Evolutionary conservation across 64 coral and sea anemone genomes (phyloP), one percentile per base, ranked within the genome.

Genomic region (Montipora sp.): DNA sequence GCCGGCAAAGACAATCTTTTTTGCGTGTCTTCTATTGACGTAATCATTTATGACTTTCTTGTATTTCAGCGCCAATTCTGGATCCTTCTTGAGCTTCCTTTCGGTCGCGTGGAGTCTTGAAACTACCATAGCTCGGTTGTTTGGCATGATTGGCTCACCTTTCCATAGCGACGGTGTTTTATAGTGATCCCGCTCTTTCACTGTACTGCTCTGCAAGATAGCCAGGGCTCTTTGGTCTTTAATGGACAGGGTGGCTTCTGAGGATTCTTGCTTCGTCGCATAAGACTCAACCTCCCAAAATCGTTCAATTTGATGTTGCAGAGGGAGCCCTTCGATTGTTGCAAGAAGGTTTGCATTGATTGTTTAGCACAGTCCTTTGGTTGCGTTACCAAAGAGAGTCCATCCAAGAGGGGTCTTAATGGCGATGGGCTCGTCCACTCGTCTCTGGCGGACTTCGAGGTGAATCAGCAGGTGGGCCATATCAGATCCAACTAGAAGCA

Each of bases 261-360:
- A 79, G 77, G 48, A 48, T 6, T 5, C 77, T 51, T 57, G 77
- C 51, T 55, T 55, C 36, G 63, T 36, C 13, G 36, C 85, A 18
- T 88, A 90, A 14, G 89, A 90, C 4, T 90, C 45, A 19, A 73
- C 51, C 49, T 72, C 89, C 77, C 61, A 90, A 59, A 90, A 90
- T 57, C 89, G 36, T 72, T 90, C 75, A 69, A 90, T 47, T 80
- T 90, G 46, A 12, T 90, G 18, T 1, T 80, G 58, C 58, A 90
- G 60, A 19, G 47, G 43, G 9, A 8, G 12, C 11, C 13, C 68
- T 69, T 78, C 8, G 5, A 63, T 44, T 60, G 75, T n/a, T n/a
- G 43, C 14, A 7, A 79, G 55, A n/a, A 72, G 21, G 88, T 89
- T 89, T 20, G 75, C 75, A 78, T 44, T 77, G 75, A 79, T 68